Evolutionary conservation across 2,888 invertebrate genomes (phyloP).

Genomic region (Neoascia interrupta): DNA sequence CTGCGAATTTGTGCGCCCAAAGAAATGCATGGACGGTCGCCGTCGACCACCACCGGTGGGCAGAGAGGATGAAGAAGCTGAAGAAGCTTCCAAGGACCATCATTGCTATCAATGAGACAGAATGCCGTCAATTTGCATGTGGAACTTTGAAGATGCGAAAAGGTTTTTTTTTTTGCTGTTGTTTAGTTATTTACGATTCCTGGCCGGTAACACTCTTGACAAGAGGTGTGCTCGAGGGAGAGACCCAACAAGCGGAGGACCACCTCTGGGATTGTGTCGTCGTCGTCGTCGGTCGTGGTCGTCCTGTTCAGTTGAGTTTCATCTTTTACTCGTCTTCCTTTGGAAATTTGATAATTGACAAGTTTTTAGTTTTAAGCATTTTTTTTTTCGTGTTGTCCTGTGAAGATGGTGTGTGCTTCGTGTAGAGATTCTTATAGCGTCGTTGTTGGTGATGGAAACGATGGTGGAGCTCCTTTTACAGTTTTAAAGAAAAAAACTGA

Average conservation of each 20-base stretch:
- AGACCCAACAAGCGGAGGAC: slow-evolving; percentile 24
- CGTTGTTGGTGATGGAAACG: no score
- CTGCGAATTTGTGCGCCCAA: slow-evolving; percentile 7
- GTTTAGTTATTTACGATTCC: slow-evolving; percentile 40
- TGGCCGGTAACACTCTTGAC: not conserved
- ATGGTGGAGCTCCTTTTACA: no score
- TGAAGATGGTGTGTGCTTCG: not conserved
- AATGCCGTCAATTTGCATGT: slow-evolving; percentile 66
- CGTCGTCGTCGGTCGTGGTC: not conserved
- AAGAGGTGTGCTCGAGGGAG: not conserved
- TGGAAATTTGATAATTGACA: slow-evolving; percentile 66
- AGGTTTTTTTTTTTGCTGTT: not conserved
- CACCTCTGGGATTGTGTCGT: slow-evolving; percentile 30
- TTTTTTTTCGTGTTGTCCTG: not conserved
- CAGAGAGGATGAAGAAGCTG: not conserved
- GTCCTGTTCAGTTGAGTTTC: no score
- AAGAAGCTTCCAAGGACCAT: slow-evolving; percentile 4
- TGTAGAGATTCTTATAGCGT: no score
- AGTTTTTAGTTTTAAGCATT: not conserved
- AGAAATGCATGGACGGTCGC: not conserved
- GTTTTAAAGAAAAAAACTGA: no score
- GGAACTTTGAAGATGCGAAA: slow-evolving; percentile 22
- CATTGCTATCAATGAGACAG: slow-evolving; percentile 52
- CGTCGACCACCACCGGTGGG: not conserved
- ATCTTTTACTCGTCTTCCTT: no score